These are phyloP conservation scores for Zonitis immaculata DNA, from an alignment of 2,888 invertebrate species.

Conservation along the genomic window DNA sequence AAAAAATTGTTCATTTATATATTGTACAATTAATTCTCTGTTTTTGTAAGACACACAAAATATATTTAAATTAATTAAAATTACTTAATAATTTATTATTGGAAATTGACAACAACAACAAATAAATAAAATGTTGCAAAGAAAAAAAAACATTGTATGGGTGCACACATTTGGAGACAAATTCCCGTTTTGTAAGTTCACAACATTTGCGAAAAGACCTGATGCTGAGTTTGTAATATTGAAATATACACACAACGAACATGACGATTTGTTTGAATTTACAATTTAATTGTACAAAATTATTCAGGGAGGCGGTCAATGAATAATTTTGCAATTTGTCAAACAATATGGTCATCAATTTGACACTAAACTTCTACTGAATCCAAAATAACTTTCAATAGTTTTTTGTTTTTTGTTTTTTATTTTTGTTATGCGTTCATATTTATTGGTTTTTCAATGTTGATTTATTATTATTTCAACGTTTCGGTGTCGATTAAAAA, in stretches of 20 bases:
- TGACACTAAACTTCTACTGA: no score
- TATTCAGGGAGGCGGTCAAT: slow-evolving; percentile 6
- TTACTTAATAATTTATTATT: no score
- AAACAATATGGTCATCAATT: neutral
- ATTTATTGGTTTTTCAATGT: neutral
- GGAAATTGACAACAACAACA: no score
- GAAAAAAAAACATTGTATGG: no score
- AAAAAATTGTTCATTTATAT: neutral
- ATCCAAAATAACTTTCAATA: neutral
- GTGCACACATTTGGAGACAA: neutral
- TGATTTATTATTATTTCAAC: neutral
- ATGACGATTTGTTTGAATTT: slow-evolving; percentile 19
- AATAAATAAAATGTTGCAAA: no score
- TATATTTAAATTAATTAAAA: no score
- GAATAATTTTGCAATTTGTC: slow-evolving; percentile 19
- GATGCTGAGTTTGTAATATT: slow-evolving; percentile 13
- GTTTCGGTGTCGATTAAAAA: neutral
- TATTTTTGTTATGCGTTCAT: neutral
- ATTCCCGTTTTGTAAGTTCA: neutral
- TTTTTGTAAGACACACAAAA: no score
- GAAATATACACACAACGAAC: slow-evolving; percentile 13
- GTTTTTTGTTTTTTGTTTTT: no score
- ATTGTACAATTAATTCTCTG: neutral
- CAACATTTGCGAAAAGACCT: slow-evolving; percentile 6
- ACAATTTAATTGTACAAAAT: slow-evolving; percentile 16